Conservation (phyloP, 2,888 invertebrate species). For the Seira musarum region DNA sequence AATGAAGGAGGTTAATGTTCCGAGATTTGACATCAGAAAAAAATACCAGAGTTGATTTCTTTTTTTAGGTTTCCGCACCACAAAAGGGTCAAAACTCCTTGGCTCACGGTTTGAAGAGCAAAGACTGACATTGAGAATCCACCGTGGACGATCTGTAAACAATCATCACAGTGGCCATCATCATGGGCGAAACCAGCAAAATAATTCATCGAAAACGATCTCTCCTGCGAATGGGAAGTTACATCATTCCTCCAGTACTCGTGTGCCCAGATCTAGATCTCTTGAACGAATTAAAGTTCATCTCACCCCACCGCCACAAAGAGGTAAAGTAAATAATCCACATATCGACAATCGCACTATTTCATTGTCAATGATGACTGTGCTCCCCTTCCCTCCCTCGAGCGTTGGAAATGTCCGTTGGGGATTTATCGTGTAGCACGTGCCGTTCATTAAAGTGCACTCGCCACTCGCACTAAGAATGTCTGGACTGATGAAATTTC, state of each 20-base stretch:
- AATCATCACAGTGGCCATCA: conserved; percentile 70
- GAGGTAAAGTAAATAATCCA: conserved; percentile 60
- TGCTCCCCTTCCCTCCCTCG: too few species aligned
- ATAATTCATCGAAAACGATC: conserved; percentile 64
- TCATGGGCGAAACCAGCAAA: conserved; percentile 56
- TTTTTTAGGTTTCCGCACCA: conserved; percentile 81
- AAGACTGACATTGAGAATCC: conserved; percentile 91
- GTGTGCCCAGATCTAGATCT: conserved; percentile 69
- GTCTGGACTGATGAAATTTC: too few species aligned
- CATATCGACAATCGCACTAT: too few species aligned
- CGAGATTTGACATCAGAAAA: too few species aligned
- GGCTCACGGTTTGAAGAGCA: conserved; percentile 86
- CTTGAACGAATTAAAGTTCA: conserved; percentile 69
- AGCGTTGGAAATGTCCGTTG: too few species aligned
- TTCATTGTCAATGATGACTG: too few species aligned
- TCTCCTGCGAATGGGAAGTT: conserved; percentile 62
- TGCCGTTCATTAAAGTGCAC: too few species aligned
- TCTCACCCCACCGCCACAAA: conserved; percentile 67
- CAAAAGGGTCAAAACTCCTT: conserved; percentile 78
- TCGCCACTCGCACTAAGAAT: too few species aligned
- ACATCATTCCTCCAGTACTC: conserved; percentile 61
- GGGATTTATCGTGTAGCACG: too few species aligned
- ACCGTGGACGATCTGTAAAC: conserved; percentile 85
- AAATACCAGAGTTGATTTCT: too few species aligned
- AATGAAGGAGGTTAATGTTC: too few species aligned